Evolutionary conservation across 2,888 invertebrate species (phyloP), one percentile per base, ranked within the genome.

Genomic region (Trissonchulus sp.): DNA sequence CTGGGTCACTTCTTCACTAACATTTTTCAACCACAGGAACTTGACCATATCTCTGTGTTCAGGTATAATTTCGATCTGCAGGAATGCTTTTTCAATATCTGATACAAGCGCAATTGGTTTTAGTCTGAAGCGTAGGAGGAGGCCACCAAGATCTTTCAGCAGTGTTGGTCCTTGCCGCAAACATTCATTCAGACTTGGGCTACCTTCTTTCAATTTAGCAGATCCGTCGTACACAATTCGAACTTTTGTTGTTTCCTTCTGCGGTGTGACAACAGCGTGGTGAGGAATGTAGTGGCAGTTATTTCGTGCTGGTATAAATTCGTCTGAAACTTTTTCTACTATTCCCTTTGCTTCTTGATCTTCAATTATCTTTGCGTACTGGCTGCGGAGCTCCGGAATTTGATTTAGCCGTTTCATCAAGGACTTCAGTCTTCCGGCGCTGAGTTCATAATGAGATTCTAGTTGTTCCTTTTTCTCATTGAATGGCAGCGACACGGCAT

Each of bases 201-300:
- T 75, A 74, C 76, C 71, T 0, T 3, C 23, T 63, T 74, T 74
- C 28, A 30, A 33, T 72, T 38, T 72, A 1, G 72, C 74, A 0
- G 77, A 77, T 3, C 75, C 81, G 75, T 81, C 80, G 71, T 75
- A 81, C 8, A 81, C 80, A 36, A 78, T 73, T 18, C 79, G 35
- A 3, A 81, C 60, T 72, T 81, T 81, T 0, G 79, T 48, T 48
- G 48, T 68, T 23, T 35, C 28, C n/a, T 78, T 78, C 23, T 65
- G 23, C 18, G 77, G 75, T 0, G 72, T 72, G 30, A 78, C 37
- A 0, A 78, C 79, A 0, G 74, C 30, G 30, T 78, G 78, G 65
- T 79, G 77, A 0, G 78, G 78, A 1, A 78, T 30, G 60, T 77
- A 79, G 38, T 78, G 78, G 8, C 48, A 23, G 8, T 48, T 48